Evolutionary conservation across 1,140 invertebrate genomes (phyloP).

Genomic region (Macrobrachium nipponense): DNA sequence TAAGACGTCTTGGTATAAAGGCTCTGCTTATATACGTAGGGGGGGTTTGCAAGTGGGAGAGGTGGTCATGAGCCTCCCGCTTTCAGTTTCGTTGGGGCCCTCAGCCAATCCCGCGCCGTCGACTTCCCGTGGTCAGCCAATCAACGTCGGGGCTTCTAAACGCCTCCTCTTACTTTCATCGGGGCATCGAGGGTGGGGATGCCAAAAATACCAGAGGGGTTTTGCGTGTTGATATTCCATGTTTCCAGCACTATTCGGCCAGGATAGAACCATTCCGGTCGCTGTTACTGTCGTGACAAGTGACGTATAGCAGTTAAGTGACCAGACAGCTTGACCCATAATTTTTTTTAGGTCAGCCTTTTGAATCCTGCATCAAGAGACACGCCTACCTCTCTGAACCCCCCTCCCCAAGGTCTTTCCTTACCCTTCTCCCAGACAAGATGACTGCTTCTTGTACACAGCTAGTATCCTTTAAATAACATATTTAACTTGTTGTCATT

Average conservation of each 20-base stretch:
- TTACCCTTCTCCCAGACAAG: slow-evolving; percentile 2
- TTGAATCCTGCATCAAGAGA: neutral
- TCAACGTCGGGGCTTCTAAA: neutral
- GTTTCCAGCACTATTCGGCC: neutral
- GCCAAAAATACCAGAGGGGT: neutral
- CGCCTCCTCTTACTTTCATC: slow-evolving; percentile 51
- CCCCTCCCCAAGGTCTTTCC: neutral
- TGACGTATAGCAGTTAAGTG: neutral
- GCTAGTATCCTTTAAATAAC: neutral
- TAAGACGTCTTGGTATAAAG: slow-evolving; percentile 30
- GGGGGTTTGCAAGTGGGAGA: slow-evolving; percentile 29
- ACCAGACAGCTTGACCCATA: neutral
- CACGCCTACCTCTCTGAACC: neutral
- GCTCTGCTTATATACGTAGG: slow-evolving; percentile 44
- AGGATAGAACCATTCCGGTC: neutral
- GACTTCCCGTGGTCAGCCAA: slow-evolving; percentile 33
- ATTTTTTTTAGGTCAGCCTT: neutral
- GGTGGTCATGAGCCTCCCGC: slow-evolving; percentile 43
- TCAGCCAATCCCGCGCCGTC: slow-evolving; percentile 15
- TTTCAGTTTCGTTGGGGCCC: slow-evolving; percentile 45
- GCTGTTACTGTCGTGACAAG: neutral
- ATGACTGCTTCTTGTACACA: neutral
- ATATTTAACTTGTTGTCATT: too few species aligned
- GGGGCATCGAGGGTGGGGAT: neutral
- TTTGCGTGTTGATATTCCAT: neutral